Conservation (phyloP, 2,888 invertebrate genomes). For the Scaptodrosophila latifasciaeformis region DNA sequence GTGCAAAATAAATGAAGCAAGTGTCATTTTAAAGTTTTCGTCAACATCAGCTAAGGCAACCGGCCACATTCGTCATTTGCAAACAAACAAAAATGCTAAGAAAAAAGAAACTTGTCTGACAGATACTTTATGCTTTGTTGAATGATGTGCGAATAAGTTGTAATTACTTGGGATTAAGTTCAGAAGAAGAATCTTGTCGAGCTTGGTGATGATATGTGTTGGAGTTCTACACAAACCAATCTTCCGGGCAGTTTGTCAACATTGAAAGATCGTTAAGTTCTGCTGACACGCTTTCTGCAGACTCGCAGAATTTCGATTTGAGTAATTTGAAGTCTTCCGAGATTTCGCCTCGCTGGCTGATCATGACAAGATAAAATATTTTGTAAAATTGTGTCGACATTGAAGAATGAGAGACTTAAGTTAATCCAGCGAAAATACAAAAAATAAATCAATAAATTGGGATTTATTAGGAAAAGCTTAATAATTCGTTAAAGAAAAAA, state of each 20-base stretch:
- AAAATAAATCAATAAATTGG: no score
- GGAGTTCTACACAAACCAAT: no score
- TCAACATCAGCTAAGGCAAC: conserved; percentile 32
- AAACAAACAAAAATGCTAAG: conserved; percentile 62
- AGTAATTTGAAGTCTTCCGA: no score
- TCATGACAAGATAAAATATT: no score
- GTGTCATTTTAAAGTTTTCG: conserved; percentile 38
- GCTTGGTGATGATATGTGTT: conserved; percentile 5
- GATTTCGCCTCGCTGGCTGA: no score
- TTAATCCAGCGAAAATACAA: no score
- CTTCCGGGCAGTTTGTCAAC: conserved; percentile 35
- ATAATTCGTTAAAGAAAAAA: no score
- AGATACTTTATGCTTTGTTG: conserved; percentile 41
- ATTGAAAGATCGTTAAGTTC: conserved; percentile 24
- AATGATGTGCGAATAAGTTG: conserved; percentile 64
- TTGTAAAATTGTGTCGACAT: no score
- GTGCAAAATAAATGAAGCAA: not conserved
- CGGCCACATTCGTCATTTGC: conserved; percentile 58
- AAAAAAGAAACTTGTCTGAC: conserved; percentile 45
- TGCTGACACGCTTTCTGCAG: no score
- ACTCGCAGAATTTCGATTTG: no score
- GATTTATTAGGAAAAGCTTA: no score
- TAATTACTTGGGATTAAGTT: conserved; percentile 64
- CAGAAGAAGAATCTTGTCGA: conserved; percentile 1
- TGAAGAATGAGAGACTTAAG: no score